Base-by-base conservation (phyloP, 2,888 invertebrate species). In the Monoplex corrugatus region DNA sequence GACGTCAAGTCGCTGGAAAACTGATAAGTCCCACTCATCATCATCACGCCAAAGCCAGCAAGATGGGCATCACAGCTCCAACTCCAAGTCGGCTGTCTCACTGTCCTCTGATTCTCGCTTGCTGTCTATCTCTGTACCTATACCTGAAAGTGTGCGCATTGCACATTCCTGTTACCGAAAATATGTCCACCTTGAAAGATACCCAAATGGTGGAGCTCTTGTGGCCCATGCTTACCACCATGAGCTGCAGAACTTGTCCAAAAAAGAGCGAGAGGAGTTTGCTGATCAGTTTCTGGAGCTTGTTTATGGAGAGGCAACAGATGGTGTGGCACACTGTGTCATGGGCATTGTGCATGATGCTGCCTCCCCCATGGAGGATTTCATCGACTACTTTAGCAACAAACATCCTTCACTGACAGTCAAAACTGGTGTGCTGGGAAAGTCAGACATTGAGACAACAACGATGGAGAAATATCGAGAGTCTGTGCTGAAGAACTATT, bases 331-430 rank as follows among this genome's bases (percentile, higher is more conserved):
- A 0, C 97, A 98, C 95, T 98, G 98, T 96, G 98, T 98, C 10
- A 98, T 99, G 97, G 99, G 98, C 1, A 98, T 99, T 92, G 98
- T 99, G 0, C 98, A 99, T 94, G 98, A 98, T 91, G 98, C 98
- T 0, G 99, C 98, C 0, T 91, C 92, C 6, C 94, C 95, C 91
- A 97, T 99, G 95, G 99, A 99, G 2, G 99, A 99, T 96, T 97
- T 99, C 86, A 96, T 99, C 91, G 98, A 98, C 95, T 98, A 98
- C 95, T 97, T 99, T 97, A 97, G 98, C 0, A 97, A 97, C 38
- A 97, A 97, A 87, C 98, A 98, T 95, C 98, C 98, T n/a, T 97
- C 97, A 88, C 97, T 99, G 91, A 98, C 98, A 0, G 99, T 99
- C 0, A 99, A 99, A 96, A 98, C 98, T 45, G 99, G 99, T 0